Evolutionary conservation across 1,140 invertebrate species (phyloP), one percentile per base, ranked within the genome.

Genomic region (Zaprionus kolodkinae): DNA sequence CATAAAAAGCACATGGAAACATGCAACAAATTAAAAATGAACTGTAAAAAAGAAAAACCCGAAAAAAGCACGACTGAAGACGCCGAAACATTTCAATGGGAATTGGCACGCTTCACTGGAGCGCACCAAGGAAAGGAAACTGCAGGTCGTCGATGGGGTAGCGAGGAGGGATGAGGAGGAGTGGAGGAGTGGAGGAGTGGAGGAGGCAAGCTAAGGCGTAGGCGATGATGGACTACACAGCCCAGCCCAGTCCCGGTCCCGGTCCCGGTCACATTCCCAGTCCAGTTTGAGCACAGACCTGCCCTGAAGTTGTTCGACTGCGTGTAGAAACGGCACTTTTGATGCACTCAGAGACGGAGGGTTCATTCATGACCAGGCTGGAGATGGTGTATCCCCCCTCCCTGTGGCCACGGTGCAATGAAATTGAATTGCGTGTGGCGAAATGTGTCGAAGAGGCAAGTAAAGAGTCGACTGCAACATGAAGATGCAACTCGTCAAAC

Each of bases 41-140:
- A 68, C 25, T 57, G 21, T 6, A 68, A 76, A 68, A 62, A 30
- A 21, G 21, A 21, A 57, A 65, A 81, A 54, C 17, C 71, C 36
- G 48, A 38, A 80, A 85, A 69, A 81, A 69, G 45, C 48, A 71
- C 54, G 72, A 75, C 63, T 81, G 54, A 88, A 84, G 78, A 89
- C 45, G 72, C 84, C 80, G 81, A 88, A 88, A 81, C 78, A 78
- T 88, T 89, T 89, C 85, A 88, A 81, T 85, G 72, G 78, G 79
- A 90, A 85, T 81, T 89, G 85, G 86, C 85, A 89, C 86, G 85
- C 85, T 89, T 81, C 85, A 90, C 33, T 89, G 85, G 71, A 89
- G 85, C 85, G 81, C 63, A 55, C 55, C 62, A 69, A 54, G 27
- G 27, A 30, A 78, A 69, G 63, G 36, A 59, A 69, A 55, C 64